Conservation (phyloP, 2,113 vertebrate species). For the Anoplopoma fimbria region DNA sequence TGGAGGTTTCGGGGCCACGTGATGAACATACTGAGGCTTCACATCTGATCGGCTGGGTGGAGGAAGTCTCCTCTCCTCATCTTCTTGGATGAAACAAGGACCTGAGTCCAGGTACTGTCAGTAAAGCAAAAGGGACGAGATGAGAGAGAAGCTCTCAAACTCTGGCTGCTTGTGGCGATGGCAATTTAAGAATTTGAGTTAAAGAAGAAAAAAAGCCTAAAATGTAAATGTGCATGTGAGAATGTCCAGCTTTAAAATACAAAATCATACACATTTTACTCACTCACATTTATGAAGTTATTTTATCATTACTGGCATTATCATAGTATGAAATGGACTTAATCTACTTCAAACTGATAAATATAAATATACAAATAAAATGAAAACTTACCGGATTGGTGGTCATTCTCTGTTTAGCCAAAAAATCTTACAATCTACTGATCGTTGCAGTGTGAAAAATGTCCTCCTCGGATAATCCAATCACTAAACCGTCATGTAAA, state of each 20-base stretch:
- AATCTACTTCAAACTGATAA: background rate
- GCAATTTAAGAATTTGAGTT: background rate
- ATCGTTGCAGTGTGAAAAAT: background rate
- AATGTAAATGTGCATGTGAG: background rate
- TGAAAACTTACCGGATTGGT: conserved; percentile 43
- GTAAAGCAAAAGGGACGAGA: background rate
- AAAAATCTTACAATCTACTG: background rate
- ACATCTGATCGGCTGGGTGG: conserved; percentile 17
- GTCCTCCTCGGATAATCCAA: background rate
- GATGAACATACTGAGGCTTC: conserved; percentile 68
- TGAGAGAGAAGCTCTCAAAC: background rate
- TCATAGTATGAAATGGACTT: background rate
- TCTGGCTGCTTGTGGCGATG: background rate
- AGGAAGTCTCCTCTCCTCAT: conserved; percentile 1
- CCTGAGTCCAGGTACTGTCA: conserved; percentile 40
- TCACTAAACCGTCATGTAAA: background rate
- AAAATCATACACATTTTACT: background rate
- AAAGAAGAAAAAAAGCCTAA: background rate
- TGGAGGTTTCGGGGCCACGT: conserved; percentile 20
- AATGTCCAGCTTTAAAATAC: background rate
- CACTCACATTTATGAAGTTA: background rate
- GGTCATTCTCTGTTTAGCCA: conserved; percentile 44
- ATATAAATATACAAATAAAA: background rate
- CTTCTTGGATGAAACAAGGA: background rate
- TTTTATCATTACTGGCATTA: background rate